Base-by-base conservation (phyloP, 92 coral and sea anemone genomes). In the Porites evermanni region DNA sequence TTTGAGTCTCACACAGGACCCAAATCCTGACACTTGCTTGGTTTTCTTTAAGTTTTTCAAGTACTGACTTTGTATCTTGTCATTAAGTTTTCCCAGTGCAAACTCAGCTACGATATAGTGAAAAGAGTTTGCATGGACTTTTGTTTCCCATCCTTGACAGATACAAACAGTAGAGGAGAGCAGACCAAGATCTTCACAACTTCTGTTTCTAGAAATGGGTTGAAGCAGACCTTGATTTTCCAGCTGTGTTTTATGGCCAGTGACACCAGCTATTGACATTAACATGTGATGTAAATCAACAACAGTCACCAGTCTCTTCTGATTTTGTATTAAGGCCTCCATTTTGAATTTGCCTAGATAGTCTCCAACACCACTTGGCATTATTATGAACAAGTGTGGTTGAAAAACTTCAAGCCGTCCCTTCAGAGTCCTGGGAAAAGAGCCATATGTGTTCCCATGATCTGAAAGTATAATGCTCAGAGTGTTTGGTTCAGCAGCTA, bases 371-470 rank as follows among this genome's bases (percentile, higher is more conserved):
- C 72, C 64, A 12, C 79, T 58, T 70, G 98, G 93, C 63, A 93
- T 58, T 52, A 95, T 53, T 76, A 93, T 89, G 71, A 95, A 95
- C 44, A 93, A 24, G 79, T 91, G 86, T 29, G 98, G 98, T 18
- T 91, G 91, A 78, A 86, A 95, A n/a, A 88, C 87, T 81, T 95
- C 98, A 73, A 91, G 88, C 70, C 88, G 82, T 53, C 98, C 98
- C 17, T 91, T 96, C 81, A 89, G 83, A 26, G 95, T 91, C 12
- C 53, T 86, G 13, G 91, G 91, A 67, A 80, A 95, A 26, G 61
- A 26, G 18, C 94, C 95, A 84, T 88, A 91, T 2, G 92, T 93
- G 56, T 95, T 94, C 0, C 98, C 98, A 77, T 95, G 98, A 71
- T 91, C 96, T 16, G 98, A 95, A 20, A 95, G 70, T 66, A 95